Conservation (phyloP, 2,797 vertebrate genomes). For the Babyrousa celebensis region DNA sequence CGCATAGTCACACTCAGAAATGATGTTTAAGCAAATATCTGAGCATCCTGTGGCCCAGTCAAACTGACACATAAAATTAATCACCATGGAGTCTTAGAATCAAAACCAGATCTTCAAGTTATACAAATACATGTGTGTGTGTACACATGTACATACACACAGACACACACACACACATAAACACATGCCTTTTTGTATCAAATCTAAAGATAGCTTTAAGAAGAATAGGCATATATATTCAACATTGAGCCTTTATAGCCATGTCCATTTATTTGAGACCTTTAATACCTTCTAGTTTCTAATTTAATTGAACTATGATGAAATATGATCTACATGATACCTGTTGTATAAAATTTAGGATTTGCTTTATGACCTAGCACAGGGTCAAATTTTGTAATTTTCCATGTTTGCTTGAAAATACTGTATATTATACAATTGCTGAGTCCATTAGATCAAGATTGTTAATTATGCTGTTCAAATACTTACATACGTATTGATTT, state of each 20-base stretch:
- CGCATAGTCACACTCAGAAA: background rate
- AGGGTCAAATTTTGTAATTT: slow-evolving; percentile 12
- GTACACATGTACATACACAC: background rate
- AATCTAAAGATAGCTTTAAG: background rate
- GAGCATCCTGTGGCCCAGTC: background rate
- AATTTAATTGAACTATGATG: slow-evolving; percentile 61
- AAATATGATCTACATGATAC: background rate
- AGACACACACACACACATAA: background rate
- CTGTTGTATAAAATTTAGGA: background rate
- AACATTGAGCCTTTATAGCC: background rate
- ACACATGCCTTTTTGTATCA: background rate
- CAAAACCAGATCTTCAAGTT: background rate
- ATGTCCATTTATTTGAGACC: background rate
- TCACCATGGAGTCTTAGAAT: background rate
- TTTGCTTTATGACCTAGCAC: background rate
- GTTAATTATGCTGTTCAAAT: slow-evolving; percentile 57
- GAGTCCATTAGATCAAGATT: background rate
- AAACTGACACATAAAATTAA: background rate
- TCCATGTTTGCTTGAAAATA: slow-evolving; percentile 25
- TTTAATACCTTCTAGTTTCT: background rate
- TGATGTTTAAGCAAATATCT: slow-evolving; percentile 13
- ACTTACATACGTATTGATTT: background rate
- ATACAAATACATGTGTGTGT: background rate
- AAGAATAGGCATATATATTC: background rate
- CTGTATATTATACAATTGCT: background rate